A percentile compares a stretch with the other conserved stretches of the same genome.
Evolutionary conservation across 2,113 vertebrate species (phyloP).

Genomic region (Peromyscus maniculatus): DNA sequence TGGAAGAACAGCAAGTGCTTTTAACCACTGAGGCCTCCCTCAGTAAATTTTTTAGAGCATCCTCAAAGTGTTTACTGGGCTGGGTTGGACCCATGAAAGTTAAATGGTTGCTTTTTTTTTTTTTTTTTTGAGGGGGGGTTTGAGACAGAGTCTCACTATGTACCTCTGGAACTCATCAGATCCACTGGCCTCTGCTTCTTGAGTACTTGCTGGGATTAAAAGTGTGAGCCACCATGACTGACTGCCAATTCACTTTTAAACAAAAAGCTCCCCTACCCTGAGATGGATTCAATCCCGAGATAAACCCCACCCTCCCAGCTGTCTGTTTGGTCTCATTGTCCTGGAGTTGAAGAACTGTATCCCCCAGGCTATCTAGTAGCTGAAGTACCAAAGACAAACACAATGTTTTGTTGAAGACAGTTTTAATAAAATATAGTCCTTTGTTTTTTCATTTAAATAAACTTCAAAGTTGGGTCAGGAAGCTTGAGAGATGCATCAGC

Average conservation of each 20-base stretch:
- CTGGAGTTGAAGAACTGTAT: not conserved
- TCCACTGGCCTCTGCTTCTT: not conserved
- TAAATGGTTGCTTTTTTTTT: not conserved
- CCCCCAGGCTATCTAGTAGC: not conserved
- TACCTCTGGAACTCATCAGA: not conserved
- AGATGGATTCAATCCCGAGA: too few relatives aligned
- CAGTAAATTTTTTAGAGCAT: not conserved
- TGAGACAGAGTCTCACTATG: not conserved
- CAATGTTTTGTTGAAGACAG: not conserved
- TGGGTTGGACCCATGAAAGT: not conserved
- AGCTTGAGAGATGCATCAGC: not conserved
- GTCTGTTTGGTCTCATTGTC: not conserved
- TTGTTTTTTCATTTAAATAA: not conserved
- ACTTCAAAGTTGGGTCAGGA: not conserved
- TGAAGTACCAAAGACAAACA: not conserved
- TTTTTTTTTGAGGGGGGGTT: not conserved
- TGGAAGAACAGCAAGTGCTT: not conserved
- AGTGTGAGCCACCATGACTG: not conserved
- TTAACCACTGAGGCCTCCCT: too few relatives aligned
- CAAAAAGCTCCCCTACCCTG: not conserved
- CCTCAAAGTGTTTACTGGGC: not conserved
- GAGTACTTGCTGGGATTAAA: not conserved
- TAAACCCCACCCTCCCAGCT: not conserved
- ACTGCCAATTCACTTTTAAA: not conserved
- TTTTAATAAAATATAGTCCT: not conserved